Evolutionary conservation across 1,140 invertebrate genomes (phyloP), one percentile per base, ranked within the genome.

Genomic region (Drosophila repleta): DNA sequence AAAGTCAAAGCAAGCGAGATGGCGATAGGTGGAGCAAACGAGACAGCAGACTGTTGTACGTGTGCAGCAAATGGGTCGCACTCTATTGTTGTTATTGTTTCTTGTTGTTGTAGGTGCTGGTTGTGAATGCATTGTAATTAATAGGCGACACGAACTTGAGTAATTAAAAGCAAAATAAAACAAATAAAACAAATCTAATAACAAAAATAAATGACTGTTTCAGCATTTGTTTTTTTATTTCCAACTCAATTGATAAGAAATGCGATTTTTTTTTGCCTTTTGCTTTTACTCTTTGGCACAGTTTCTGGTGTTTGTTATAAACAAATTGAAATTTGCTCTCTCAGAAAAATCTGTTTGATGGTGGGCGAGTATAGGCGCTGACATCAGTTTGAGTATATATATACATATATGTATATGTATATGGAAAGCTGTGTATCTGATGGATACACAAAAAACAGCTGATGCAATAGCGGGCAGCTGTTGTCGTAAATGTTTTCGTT

Each of bases 401-500:
- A 29, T 29, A 8, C 8, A 29, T 29, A 2, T 29, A 8, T 29
- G 5, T 29, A 8, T 29, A 26, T 26, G 24, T 43, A 55, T 62
- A 24, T 24, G 41, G 0, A 21, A 48, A 48, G 17, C 73, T 48
- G 62, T 3, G 71, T 69, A 83, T 84, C 76, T 79, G 39, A 57
- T 57, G 68, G 67, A 85, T 65, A 84, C 67, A 78, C 17, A 55
- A 51, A 55, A 51, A 79, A 49, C 81, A 77, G 84, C 74, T 84
- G 81, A 75, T 75, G 72, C 72, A 75, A 75, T 75, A 65, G 24
- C 41, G 29, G 48, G 72, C 60, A 64, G 48, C 72, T 75, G 60
- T 71, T 71, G 53, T 48, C 37, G 37, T 39, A 61, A 75, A 53
- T 51, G 18, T 74, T 69, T 62, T 69, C 48, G 11, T 52, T 58